These are phyloP conservation scores for Datnioides undecimradiatus DNA, from an alignment of 2,113 vertebrate species.

Conservation along the genomic window DNA sequence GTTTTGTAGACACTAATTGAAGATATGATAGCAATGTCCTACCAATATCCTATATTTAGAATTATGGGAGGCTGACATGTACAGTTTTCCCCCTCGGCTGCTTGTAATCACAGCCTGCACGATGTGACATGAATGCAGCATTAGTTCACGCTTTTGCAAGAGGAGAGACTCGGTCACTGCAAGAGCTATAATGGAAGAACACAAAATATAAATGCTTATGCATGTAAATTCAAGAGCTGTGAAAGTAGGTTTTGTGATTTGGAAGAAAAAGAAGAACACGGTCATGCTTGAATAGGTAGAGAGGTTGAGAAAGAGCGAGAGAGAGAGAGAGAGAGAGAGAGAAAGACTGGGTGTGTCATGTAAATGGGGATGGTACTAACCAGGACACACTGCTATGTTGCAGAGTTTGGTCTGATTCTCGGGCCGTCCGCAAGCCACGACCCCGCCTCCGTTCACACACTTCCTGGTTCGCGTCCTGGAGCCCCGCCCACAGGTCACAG, in stretches of 20 bases:
- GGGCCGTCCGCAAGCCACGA: conserved; percentile 88
- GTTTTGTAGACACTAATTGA: not conserved
- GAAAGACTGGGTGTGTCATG: conserved; percentile 41
- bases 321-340: conserved; percentile 16
- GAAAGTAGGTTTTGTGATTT: conserved; percentile 17
- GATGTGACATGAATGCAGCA: not conserved
- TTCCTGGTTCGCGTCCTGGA: conserved; percentile 92
- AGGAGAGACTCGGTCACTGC: not conserved
- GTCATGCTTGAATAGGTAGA: conserved; percentile 15
- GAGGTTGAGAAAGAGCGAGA: conserved; percentile 6
- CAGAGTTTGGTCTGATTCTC: conserved; percentile 94
- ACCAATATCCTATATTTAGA: not conserved
- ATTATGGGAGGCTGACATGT: not conserved
- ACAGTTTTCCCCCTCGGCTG: not conserved
- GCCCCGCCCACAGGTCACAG: conserved; percentile 95
- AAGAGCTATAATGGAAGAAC: conserved; percentile 8
- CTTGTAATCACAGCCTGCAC: not conserved
- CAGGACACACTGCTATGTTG: conserved; percentile 93
- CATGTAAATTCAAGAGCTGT: conserved; percentile 14
- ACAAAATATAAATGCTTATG: conserved; percentile 7
- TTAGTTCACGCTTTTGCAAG: not conserved
- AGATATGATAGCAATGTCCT: not conserved
- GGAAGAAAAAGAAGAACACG: conserved; percentile 4
- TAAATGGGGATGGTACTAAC: conserved; percentile 89
- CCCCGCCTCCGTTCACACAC: conserved; percentile 87